Conservation (phyloP, 2,797 vertebrate species). For the Nyctalus aviator region DNA sequence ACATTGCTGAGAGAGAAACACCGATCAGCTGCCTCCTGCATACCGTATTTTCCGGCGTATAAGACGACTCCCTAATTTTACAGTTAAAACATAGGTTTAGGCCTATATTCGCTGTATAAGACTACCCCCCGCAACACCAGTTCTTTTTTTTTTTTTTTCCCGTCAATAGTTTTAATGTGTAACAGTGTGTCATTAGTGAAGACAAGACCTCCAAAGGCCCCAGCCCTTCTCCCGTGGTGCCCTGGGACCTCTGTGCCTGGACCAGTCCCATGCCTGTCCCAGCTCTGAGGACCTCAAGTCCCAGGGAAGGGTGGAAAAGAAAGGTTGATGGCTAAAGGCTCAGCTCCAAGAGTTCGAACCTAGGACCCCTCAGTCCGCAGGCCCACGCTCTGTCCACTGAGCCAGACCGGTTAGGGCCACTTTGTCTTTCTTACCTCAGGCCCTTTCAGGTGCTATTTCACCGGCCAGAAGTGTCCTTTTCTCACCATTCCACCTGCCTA, state of each 20-base stretch:
- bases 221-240: constrained; percentile 52
- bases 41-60: no score
- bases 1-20: no score
- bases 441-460: background rate
- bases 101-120: no score
- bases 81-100: no score
- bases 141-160: no score
- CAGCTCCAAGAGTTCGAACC: constrained; percentile 40
- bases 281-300: constrained; percentile 16
- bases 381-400: no score
- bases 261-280: constrained; percentile 28
- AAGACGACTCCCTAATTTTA: no score
- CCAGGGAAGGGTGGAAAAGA: constrained; percentile 35
- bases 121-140: no score
- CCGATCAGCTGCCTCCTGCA: no score
- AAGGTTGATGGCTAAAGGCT: background rate
- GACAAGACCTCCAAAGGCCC: background rate
- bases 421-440: constrained; percentile 70
- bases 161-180: constrained; percentile 78
- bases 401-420: background rate
- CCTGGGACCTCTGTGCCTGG: background rate
- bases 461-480: background rate
- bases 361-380: no score
- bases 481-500: background rate
- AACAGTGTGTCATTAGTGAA: constrained; percentile 61